These are phyloP conservation scores for Hirudinaria manillensis DNA, from an alignment of 2,888 invertebrate species.

Conservation along the genomic window DNA sequence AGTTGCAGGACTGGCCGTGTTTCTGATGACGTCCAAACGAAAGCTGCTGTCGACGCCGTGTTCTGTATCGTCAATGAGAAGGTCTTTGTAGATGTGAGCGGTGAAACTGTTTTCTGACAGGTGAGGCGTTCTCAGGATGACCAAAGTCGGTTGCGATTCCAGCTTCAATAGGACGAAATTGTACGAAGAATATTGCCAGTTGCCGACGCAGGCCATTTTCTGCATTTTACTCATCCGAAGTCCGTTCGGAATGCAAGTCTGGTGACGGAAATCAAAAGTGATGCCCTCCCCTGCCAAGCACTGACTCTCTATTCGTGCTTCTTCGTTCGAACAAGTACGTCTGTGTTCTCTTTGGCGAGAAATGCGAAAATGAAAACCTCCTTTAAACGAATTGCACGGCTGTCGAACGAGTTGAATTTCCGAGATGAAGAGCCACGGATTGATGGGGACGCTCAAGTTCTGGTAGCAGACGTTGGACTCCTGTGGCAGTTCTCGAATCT, in stretches of 20 bases:
- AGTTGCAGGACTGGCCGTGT: slow-evolving; percentile 31
- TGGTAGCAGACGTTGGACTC: slow-evolving; percentile 3
- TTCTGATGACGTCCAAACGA: slow-evolving; percentile 34
- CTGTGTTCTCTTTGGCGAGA: slow-evolving; percentile 32
- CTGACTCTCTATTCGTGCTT: slow-evolving; percentile 39
- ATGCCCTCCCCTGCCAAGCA: slow-evolving; percentile 38
- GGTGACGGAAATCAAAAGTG: slow-evolving; percentile 38
- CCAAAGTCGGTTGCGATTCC: slow-evolving; percentile 33
- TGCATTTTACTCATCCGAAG: slow-evolving; percentile 38
- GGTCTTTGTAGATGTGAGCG: slow-evolving; percentile 37
- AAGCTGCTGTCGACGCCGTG: slow-evolving; percentile 23
- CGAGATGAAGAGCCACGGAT: slow-evolving; percentile 36
- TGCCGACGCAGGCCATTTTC: slow-evolving; percentile 36
- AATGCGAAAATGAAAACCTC: slow-evolving; percentile 32
- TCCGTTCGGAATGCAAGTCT: slow-evolving; percentile 36
- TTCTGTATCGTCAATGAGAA: slow-evolving; percentile 34
- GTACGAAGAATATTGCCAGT: slow-evolving; percentile 35
- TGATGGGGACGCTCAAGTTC: slow-evolving; percentile 20
- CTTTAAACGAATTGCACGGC: not conserved
- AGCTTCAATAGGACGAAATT: slow-evolving; percentile 35
- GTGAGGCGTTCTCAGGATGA: slow-evolving; percentile 37
- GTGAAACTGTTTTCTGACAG: slow-evolving; percentile 32
- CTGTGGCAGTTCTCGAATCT: slow-evolving; percentile 30
- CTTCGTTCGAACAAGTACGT: slow-evolving; percentile 36
- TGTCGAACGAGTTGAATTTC: not conserved